Conservation (phyloP, 2,797 vertebrate species). For the Tenualosa thibaudeaui region DNA sequence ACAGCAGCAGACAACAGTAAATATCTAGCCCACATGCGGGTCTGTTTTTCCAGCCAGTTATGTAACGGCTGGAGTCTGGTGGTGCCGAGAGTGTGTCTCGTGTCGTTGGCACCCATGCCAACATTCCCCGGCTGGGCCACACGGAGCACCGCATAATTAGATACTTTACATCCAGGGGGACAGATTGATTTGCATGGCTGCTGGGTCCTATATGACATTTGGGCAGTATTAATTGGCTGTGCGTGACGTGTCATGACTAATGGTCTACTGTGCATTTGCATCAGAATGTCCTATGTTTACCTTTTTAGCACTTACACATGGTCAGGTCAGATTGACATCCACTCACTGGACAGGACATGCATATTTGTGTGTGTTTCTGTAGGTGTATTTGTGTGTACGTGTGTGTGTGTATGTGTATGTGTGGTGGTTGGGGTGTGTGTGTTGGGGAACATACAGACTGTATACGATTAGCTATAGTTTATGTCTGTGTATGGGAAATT, state of each 20-base stretch:
- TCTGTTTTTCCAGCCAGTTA: slow-evolving; percentile 10
- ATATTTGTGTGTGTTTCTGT: slow-evolving; percentile 33
- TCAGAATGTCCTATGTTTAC: not conserved
- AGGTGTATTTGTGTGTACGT: not conserved
- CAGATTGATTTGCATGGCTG: not conserved
- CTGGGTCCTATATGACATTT: not conserved
- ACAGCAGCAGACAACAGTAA: slow-evolving; percentile 14
- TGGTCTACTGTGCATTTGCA: not conserved
- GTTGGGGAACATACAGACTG: not conserved
- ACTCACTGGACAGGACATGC: not conserved
- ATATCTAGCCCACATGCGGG: not conserved
- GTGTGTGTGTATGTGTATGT: slow-evolving; percentile 20
- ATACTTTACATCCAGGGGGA: not conserved
- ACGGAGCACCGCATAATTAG: not conserved
- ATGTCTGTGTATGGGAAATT: not conserved
- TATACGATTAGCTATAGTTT: not conserved
- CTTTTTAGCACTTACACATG: not conserved
- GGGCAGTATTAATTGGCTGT: not conserved
- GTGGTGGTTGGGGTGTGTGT: slow-evolving; percentile 8
- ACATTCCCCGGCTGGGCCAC: not conserved
- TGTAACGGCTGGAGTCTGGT: not conserved
- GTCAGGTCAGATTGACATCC: not conserved
- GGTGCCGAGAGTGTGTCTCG: not conserved
- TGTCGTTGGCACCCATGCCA: not conserved
- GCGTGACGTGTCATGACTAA: not conserved